These are phyloP conservation scores for Etia nguti DNA, from an alignment of 2,113 vertebrate genomes.

Conservation along the genomic window DNA sequence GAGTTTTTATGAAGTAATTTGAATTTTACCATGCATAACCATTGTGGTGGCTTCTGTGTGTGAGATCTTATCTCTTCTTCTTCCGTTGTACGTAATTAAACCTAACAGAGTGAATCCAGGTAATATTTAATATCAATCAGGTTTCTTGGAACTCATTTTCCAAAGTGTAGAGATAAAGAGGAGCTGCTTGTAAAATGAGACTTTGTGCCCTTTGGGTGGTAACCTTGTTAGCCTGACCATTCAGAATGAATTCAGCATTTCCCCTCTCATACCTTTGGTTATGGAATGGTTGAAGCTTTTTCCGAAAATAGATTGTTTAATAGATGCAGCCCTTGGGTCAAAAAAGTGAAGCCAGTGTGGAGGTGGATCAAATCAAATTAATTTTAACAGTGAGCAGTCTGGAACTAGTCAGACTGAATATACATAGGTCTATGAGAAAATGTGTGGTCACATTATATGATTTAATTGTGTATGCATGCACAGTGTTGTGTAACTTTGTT, in stretches of 20 bases:
- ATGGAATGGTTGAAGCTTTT: neutral
- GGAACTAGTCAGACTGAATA: neutral
- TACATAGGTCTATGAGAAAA: neutral
- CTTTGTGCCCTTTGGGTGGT: neutral
- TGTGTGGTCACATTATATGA: neutral
- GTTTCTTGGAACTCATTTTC: conserved; percentile 16
- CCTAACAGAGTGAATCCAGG: conserved; percentile 26
- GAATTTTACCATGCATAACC: neutral
- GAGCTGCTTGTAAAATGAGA: neutral
- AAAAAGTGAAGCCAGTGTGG: neutral
- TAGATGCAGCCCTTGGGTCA: neutral
- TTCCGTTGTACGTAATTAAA: conserved; percentile 21
- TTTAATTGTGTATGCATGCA: neutral
- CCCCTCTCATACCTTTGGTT: neutral
- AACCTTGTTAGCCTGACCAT: neutral
- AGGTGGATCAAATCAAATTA: neutral
- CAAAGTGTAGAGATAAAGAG: conserved; percentile 16
- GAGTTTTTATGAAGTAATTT: neutral
- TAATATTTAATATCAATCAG: conserved; percentile 39
- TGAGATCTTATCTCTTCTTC: conserved; percentile 32
- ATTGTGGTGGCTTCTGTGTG: neutral
- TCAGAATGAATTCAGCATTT: neutral
- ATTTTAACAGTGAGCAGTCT: neutral
- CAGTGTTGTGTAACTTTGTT: neutral
- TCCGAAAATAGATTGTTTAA: neutral